A percentile compares a stretch with the other conserved stretches of the same genome.
Conservation (phyloP, 35 echinoderm and acorn worm species). For the Acanthaster planci region DNA sequence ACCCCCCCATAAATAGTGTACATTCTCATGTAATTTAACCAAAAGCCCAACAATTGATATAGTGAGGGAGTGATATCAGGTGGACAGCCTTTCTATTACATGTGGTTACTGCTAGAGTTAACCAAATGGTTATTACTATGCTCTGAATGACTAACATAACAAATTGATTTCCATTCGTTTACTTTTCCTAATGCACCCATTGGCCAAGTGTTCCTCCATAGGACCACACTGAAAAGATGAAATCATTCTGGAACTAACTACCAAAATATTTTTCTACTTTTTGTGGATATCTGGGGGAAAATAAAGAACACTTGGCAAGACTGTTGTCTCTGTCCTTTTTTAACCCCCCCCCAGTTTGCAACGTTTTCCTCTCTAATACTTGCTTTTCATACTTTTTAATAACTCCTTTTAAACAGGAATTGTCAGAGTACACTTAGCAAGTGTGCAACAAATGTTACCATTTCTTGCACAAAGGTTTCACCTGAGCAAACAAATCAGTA, state of each 20-base stretch:
- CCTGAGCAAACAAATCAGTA: conserved; percentile 24
- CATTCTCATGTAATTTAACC: conserved; percentile 35
- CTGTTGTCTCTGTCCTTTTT: too few species aligned
- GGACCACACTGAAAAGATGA: too few species aligned
- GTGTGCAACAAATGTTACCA: conserved; percentile 14
- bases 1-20: conserved; percentile 1
- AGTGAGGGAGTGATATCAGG: conserved; percentile 51
- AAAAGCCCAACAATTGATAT: conserved; percentile 59
- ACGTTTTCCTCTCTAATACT: too few species aligned
- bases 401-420: too few species aligned
- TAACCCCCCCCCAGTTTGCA: too few species aligned
- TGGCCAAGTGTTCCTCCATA: too few species aligned
- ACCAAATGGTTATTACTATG: not conserved
- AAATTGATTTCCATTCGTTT: not conserved
- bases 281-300: too few species aligned
- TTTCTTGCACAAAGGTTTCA: conserved; percentile 5
- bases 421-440: not conserved
- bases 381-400: too few species aligned
- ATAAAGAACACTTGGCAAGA: too few species aligned
- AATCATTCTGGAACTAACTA: too few species aligned
- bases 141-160: conserved; percentile 47
- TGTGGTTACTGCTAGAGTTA: conserved; percentile 19
- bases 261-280: too few species aligned
- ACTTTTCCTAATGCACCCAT: not conserved
- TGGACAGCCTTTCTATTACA: conserved; percentile 5